These are phyloP conservation scores for Asteroscopus sphinx DNA, from an alignment of 2,888 invertebrate genomes.

Conservation along the genomic window DNA sequence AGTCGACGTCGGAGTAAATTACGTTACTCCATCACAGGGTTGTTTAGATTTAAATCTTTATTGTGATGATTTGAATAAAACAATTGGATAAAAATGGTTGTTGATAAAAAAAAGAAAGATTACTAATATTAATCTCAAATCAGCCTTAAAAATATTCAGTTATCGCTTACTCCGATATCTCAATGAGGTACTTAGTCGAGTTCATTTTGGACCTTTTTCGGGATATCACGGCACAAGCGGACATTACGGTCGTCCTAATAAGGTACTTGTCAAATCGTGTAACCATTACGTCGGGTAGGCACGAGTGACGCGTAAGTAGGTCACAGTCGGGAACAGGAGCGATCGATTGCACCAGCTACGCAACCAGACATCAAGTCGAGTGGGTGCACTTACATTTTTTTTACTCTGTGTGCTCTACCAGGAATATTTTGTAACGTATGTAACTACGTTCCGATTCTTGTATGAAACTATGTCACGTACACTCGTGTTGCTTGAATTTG, in stretches of 20 bases:
- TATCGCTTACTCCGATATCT: conserved; percentile 27
- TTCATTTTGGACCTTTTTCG: conserved; percentile 21
- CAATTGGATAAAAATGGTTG: background rate
- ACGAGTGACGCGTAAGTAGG: conserved; percentile 71
- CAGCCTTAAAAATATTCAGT: conserved; percentile 20
- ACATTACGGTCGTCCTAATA: conserved; percentile 39
- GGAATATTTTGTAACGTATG: conserved; percentile 34
- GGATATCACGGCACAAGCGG: conserved; percentile 30
- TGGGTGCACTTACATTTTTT: conserved; percentile 61
- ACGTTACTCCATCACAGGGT: conserved; percentile 1
- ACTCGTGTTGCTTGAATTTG: conserved; percentile 22
- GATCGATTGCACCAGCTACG: conserved; percentile 74
- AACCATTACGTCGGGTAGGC: conserved; percentile 54
- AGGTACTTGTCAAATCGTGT: conserved; percentile 66
- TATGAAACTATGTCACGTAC: conserved; percentile 25
- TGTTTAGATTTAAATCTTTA: conserved; percentile 7
- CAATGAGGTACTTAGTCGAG: conserved; percentile 4
- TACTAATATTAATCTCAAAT: background rate
- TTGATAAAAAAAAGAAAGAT: background rate
- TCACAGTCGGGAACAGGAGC: conserved; percentile 71
- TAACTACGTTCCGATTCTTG: conserved; percentile 16
- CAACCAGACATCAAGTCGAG: conserved; percentile 68
- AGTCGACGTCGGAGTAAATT: conserved; percentile 25
- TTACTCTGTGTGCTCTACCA: conserved; percentile 18
- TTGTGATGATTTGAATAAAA: conserved; percentile 9